These are phyloP conservation scores for Drosophila oshimai DNA, from an alignment of 1,140 invertebrate genomes.

Conservation along the genomic window DNA sequence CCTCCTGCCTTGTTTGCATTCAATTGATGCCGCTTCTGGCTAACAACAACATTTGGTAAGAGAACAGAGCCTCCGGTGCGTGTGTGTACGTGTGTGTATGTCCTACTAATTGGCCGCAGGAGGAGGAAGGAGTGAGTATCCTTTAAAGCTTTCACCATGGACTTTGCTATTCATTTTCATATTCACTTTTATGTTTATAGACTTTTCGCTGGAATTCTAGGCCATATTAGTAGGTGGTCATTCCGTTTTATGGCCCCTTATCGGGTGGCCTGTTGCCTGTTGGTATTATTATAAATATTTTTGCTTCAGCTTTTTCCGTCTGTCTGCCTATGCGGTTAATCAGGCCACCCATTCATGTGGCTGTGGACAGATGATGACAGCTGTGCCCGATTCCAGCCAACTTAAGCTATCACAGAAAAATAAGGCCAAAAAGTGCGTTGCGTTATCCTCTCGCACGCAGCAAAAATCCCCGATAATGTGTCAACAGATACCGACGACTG, in stretches of 20 bases:
- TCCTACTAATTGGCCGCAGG: slow-evolving; percentile 36
- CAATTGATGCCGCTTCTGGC: slow-evolving; percentile 40
- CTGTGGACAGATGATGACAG: slow-evolving; percentile 47
- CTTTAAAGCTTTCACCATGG: slow-evolving; percentile 5
- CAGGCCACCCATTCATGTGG: slow-evolving; percentile 38
- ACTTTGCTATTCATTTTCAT: slow-evolving; percentile 43
- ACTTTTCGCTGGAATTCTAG: slow-evolving; percentile 9
- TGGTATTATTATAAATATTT: slow-evolving; percentile 70
- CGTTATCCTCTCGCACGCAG: background rate
- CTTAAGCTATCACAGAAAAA: slow-evolving; percentile 57
- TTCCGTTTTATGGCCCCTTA: slow-evolving; percentile 40
- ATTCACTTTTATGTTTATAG: slow-evolving; percentile 38
- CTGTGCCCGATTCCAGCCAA: slow-evolving; percentile 64
- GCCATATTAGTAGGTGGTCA: slow-evolving; percentile 25
- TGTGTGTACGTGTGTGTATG: slow-evolving; percentile 8
- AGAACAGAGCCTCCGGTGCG: slow-evolving; percentile 30
- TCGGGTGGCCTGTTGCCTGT: slow-evolving; percentile 40
- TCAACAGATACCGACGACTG: slow-evolving; percentile 33
- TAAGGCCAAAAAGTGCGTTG: slow-evolving; percentile 24
- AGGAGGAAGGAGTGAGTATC: background rate
- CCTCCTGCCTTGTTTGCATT: slow-evolving; percentile 57
- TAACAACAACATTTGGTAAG: slow-evolving; percentile 24
- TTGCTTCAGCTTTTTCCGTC: slow-evolving; percentile 31
- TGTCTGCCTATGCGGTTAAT: slow-evolving; percentile 38
- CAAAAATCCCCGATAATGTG: slow-evolving; percentile 23